A percentile compares a stretch with the other conserved stretches of the same genome.
phyloP scores from a whole-genome alignment of 1,140 invertebrate genomes.

The Panonychus citri region DNA sequence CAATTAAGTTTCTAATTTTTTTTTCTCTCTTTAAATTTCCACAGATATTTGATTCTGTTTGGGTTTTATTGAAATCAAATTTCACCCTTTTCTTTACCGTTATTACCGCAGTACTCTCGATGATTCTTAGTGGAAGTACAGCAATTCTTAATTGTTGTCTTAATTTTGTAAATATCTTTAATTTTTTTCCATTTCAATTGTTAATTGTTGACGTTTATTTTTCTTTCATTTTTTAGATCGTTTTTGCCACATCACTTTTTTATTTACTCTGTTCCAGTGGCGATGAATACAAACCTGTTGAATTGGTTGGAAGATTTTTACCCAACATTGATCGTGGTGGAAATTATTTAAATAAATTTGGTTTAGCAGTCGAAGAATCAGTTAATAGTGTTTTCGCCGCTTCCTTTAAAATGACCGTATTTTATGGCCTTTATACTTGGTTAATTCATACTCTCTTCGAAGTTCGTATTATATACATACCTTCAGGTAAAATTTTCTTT shows the following conservation, averaged over 20 bases:
- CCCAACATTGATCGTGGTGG: constrained; percentile 26
- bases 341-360: constrained; percentile 30
- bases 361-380: constrained; percentile 44
- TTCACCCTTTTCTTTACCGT: constrained; percentile 66
- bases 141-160: constrained; percentile 9
- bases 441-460: constrained; percentile 84
- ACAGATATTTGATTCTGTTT: constrained; percentile 56
- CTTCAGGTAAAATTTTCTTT: constrained; percentile 31
- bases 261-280: constrained; percentile 74
- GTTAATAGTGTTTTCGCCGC: constrained; percentile 66
- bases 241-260: constrained; percentile 86
- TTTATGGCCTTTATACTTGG: constrained; percentile 96
- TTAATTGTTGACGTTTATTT: neutral
- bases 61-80: constrained; percentile 74
- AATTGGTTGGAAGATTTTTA: constrained; percentile 47
- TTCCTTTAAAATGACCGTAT: constrained; percentile 84
- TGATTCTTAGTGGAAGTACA: constrained; percentile 44
- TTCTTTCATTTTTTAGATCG: constrained; percentile 37
- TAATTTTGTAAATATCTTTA: constrained; percentile 5
- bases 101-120: constrained; percentile 56
- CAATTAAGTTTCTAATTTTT: neutral
- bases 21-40: constrained; percentile 1
- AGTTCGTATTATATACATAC: constrained; percentile 68
- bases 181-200: constrained; percentile 1
- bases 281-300: constrained; percentile 70